phyloP scores from a whole-genome alignment of 2,888 invertebrate species.

The Idaea biselata region DNA sequence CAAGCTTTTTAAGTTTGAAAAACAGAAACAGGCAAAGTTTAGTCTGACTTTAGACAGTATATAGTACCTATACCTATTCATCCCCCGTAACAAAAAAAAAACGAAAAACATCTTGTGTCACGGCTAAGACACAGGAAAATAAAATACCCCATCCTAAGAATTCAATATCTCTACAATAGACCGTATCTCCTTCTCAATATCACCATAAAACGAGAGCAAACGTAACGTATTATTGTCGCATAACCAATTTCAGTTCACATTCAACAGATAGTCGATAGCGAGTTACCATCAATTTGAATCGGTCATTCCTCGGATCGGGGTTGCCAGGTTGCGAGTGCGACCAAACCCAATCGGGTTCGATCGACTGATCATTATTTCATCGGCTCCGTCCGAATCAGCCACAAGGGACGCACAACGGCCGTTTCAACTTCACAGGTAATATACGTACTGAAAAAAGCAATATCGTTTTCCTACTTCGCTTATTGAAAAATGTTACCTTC shows the following conservation, averaged over 20 bases:
- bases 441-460: constrained; percentile 44
- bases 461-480: constrained; percentile 39
- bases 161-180: not conserved
- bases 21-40: no score
- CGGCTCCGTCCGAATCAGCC: constrained; percentile 50
- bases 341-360: constrained; percentile 28
- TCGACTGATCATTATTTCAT: constrained; percentile 66
- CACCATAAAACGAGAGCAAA: constrained; percentile 19
- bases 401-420: constrained; percentile 57
- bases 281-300: constrained; percentile 47
- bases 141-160: constrained; percentile 8
- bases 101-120: not conserved
- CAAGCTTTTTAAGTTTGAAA: no score
- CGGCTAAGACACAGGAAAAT: constrained; percentile 11
- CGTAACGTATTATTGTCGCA: constrained; percentile 23
- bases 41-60: no score
- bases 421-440: constrained; percentile 39
- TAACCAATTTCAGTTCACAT: constrained; percentile 38
- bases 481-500: constrained; percentile 43
- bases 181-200: constrained; percentile 8
- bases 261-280: constrained; percentile 56
- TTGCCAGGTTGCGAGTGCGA: not conserved
- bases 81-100: not conserved
- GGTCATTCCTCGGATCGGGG: constrained; percentile 27
- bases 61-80: no score